Evolutionary conservation across 2,113 vertebrate genomes (phyloP).

Genomic region (Halcyon malimbica): DNA sequence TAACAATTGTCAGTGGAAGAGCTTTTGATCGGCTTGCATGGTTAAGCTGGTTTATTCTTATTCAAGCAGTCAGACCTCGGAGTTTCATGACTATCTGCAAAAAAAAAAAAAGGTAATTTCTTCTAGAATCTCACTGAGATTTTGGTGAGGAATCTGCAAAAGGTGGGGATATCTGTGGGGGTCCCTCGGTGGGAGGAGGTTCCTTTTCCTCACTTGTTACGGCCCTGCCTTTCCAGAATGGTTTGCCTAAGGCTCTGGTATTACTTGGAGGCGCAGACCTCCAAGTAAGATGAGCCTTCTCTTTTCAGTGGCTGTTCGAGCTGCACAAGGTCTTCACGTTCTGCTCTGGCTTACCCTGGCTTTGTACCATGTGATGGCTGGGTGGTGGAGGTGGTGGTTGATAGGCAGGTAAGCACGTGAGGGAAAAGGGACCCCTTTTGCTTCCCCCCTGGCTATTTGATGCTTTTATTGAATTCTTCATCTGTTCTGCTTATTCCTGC

Average conservation of each 20-base stretch:
- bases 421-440: not conserved
- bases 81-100: not conserved
- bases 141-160: not conserved
- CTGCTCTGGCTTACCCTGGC: not conserved
- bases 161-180: accelerated
- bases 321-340: not conserved
- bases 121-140: not conserved
- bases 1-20: not conserved
- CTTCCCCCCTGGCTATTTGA: accelerated
- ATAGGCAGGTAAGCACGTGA: accelerated
- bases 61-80: not conserved
- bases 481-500: not conserved
- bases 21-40: not conserved
- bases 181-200: not conserved
- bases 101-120: not conserved
- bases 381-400: accelerated
- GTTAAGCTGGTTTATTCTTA: not conserved
- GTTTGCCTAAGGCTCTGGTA: not conserved
- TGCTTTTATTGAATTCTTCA: not conserved
- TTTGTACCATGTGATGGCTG: not conserved
- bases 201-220: not conserved
- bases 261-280: not conserved
- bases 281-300: not conserved
- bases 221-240: not conserved
- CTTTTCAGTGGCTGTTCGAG: not conserved